Conservation (phyloP, 1,140 invertebrate genomes). For the Procambarus virginalis region DNA sequence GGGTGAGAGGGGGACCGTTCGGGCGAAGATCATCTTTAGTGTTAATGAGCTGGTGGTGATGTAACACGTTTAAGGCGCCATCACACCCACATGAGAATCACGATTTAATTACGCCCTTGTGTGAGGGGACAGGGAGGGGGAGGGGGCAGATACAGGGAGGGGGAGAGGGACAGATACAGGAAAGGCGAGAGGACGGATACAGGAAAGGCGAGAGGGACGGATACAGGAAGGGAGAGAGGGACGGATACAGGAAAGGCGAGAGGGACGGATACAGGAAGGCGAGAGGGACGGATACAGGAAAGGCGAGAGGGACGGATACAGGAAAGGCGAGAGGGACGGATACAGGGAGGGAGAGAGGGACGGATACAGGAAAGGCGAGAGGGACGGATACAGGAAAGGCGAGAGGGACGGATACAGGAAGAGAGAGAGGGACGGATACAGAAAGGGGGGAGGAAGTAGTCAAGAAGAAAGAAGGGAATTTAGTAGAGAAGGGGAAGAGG, state of each 20-base stretch:
- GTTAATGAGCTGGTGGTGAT: constrained; percentile 41
- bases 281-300: background rate
- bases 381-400: background rate
- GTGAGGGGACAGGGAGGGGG: background rate
- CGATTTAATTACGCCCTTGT: constrained; percentile 49
- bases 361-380: background rate
- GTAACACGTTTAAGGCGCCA: constrained; percentile 44
- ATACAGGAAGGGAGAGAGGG: background rate
- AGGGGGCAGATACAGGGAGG: background rate
- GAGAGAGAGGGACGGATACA: background rate
- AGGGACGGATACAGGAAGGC: background rate
- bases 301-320: background rate
- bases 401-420: background rate
- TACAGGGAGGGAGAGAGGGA: background rate
- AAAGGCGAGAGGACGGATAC: background rate
- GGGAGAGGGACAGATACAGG: background rate
- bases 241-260: background rate
- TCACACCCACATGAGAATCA: constrained; percentile 49
- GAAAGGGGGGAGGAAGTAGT: background rate
- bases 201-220: too few species aligned
- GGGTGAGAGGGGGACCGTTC: background rate
- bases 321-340: background rate
- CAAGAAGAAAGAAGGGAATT: too few species aligned
- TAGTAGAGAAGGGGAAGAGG: background rate
- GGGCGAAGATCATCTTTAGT: constrained; percentile 48